These are phyloP conservation scores for Tyria jacobaeae DNA, from an alignment of 2,888 invertebrate species.

Conservation along the genomic window DNA sequence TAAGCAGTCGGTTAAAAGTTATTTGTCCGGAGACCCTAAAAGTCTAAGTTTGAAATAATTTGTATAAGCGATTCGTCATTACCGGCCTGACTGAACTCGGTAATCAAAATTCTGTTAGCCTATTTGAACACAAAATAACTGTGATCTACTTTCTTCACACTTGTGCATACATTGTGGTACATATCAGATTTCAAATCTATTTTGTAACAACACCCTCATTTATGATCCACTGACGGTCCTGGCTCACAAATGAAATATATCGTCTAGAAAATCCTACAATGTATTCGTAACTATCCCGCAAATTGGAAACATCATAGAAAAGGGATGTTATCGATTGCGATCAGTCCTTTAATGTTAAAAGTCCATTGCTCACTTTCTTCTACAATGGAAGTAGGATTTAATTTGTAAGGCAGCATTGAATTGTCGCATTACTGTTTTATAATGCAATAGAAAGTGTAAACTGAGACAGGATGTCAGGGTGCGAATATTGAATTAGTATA, in stretches of 20 bases:
- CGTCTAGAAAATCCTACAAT: background rate
- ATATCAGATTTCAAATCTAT: constrained; percentile 9
- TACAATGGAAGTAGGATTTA: background rate
- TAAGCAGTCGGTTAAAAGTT: no score
- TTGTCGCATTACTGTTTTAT: background rate
- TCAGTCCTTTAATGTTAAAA: background rate
- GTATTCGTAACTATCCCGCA: constrained; percentile 2
- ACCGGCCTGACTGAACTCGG: background rate
- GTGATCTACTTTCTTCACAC: constrained; percentile 46
- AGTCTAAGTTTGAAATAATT: no score
- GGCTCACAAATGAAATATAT: background rate
- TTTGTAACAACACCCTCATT: background rate
- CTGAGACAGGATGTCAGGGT: constrained; percentile 55
- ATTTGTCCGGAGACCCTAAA: no score
- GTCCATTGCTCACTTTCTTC: constrained; percentile 5
- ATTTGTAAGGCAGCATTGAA: constrained; percentile 14
- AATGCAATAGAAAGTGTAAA: constrained; percentile 45
- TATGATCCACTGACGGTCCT: background rate
- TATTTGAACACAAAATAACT: constrained; percentile 23
- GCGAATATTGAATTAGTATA: constrained; percentile 62
- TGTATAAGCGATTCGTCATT: background rate
- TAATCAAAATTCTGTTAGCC: constrained; percentile 2
- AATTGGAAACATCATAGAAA: background rate
- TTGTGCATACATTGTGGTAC: constrained; percentile 40
- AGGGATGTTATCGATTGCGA: background rate